These are phyloP conservation scores for Scomber japonicus DNA, from an alignment of 2,113 vertebrate genomes.

Conservation along the genomic window DNA sequence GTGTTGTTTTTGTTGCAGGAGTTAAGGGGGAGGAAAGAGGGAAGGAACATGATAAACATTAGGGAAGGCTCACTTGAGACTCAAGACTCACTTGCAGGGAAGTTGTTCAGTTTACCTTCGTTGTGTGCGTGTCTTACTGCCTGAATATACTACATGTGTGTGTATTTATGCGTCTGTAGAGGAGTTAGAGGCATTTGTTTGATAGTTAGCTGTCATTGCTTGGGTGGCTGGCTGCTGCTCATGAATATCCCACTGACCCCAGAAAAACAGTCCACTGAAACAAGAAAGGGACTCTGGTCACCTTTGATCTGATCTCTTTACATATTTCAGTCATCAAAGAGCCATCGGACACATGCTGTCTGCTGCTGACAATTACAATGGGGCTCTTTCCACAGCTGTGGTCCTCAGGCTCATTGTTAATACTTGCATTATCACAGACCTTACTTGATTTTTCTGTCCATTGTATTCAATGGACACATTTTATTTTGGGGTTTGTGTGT, in stretches of 20 bases:
- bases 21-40: constrained; percentile 49
- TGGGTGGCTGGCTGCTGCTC: constrained; percentile 34
- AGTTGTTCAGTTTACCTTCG: constrained; percentile 35
- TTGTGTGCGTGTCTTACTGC: not conserved
- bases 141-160: not conserved
- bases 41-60: constrained; percentile 59
- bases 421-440: constrained; percentile 20
- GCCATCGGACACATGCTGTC: constrained; percentile 42
- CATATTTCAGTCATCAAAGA: constrained; percentile 72
- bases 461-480: constrained; percentile 28
- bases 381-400: constrained; percentile 58
- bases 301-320: constrained; percentile 75
- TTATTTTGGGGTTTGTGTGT: constrained; percentile 17
- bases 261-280: constrained; percentile 50
- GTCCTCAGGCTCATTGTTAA: constrained; percentile 43
- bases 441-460: constrained; percentile 11
- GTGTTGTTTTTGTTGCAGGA: constrained; percentile 49
- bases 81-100: constrained; percentile 38
- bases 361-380: constrained; percentile 40
- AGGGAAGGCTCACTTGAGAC: constrained; percentile 55
- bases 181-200: constrained; percentile 40
- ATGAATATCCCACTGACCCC: constrained; percentile 63
- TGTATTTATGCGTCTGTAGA: constrained; percentile 1
- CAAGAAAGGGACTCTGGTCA: constrained; percentile 64
- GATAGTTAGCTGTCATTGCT: constrained; percentile 44